phyloP scores from a whole-genome alignment of 2,797 vertebrate species.

The Lepidocolaptes lacrymiger region DNA sequence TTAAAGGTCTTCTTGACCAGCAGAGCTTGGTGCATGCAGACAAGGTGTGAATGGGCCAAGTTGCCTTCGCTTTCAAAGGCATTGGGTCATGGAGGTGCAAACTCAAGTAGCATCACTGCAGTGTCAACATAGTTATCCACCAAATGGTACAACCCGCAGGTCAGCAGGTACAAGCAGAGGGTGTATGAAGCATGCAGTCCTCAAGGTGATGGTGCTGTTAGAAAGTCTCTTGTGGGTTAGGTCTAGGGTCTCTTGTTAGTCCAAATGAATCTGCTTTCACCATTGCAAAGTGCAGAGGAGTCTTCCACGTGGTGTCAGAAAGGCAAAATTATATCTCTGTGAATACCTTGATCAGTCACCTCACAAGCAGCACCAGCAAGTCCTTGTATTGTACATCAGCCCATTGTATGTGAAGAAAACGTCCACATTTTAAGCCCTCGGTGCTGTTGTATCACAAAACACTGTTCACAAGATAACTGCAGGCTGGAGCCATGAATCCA shows the following conservation, averaged over 20 bases:
- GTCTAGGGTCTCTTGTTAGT: too few species aligned
- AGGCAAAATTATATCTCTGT: neutral
- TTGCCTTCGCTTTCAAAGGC: neutral
- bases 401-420: neutral
- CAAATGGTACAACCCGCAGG: neutral
- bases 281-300: neutral
- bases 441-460: neutral
- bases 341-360: neutral
- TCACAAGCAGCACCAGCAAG: neutral
- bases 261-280: neutral
- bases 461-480: neutral
- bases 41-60: neutral
- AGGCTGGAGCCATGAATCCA: slow-evolving; percentile 46
- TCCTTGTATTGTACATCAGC: neutral
- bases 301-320: rapidly evolving
- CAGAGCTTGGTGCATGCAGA: neutral
- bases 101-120: neutral
- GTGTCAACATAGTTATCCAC: neutral
- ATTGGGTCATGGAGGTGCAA: rapidly evolving
- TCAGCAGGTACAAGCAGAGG: neutral
- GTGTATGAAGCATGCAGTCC: neutral
- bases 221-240: neutral
- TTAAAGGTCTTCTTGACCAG: neutral
- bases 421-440: neutral
- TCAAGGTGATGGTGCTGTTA: neutral